Conservation (phyloP, 92 coral and sea anemone species). For the Epizoanthus fatuus region DNA sequence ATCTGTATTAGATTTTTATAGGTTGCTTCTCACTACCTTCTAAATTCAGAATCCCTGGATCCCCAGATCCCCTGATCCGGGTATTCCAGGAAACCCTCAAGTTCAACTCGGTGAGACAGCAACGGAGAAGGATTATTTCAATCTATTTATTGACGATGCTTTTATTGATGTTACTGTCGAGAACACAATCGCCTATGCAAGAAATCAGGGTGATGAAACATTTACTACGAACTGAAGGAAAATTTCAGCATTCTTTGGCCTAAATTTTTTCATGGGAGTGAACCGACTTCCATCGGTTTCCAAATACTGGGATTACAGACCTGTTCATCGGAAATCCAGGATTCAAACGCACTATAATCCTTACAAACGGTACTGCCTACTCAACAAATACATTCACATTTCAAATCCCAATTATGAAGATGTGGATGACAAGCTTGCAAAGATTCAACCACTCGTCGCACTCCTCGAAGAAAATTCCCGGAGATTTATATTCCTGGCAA, state of each 20-base stretch:
- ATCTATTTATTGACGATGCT: conserved; percentile 39
- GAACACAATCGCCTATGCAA: conserved; percentile 46
- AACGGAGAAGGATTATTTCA: conserved; percentile 40
- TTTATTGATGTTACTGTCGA: conserved; percentile 46
- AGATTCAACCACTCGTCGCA: conserved; percentile 34
- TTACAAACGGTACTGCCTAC: conserved; percentile 7
- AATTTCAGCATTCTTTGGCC: conserved; percentile 46
- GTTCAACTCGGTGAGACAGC: conserved; percentile 39
- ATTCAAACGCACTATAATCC: conserved; percentile 52
- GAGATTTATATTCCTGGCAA: conserved; percentile 40
- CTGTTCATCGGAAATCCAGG: conserved; percentile 48
- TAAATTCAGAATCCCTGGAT: no score
- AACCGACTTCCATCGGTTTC: conserved; percentile 41
- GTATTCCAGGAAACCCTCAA: no score
- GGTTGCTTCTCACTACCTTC: no score
- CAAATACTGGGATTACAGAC: conserved; percentile 55
- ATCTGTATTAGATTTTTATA: no score
- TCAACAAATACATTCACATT: conserved; percentile 52
- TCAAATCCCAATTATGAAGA: conserved; percentile 25
- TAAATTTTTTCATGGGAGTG: conserved; percentile 52
- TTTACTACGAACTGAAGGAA: conserved; percentile 48
- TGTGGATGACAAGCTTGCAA: conserved; percentile 30
- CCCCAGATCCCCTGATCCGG: no score
- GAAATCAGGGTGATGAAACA: conserved; percentile 38
- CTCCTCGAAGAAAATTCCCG: conserved; percentile 21